Percentiles rank a stretch among this genome's conserved stretches.
Conservation (phyloP, 2,113 vertebrate genomes). For the Atherinomorus stipes region DNA sequence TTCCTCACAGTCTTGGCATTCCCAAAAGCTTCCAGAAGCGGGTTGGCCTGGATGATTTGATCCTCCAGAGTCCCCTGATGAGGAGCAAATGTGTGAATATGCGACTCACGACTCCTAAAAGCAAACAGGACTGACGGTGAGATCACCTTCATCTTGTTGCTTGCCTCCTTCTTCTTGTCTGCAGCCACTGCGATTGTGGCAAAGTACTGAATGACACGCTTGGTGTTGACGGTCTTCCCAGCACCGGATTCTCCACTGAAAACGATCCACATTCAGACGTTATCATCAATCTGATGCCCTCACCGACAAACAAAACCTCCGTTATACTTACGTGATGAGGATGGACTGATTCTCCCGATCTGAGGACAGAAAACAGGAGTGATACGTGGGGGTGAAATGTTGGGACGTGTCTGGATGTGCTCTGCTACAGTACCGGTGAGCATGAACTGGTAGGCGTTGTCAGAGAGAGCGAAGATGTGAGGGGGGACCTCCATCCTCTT, state of each 20-base stretch:
- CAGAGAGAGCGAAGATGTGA: slow-evolving; percentile 91
- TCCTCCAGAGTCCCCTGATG: slow-evolving; percentile 79
- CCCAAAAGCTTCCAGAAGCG: slow-evolving; percentile 80
- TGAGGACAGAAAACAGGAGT: slow-evolving; percentile 41
- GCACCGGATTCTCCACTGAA: slow-evolving; percentile 66
- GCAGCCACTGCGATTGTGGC: slow-evolving; percentile 86
- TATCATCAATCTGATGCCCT: neutral
- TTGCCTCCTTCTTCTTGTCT: slow-evolving; percentile 46
- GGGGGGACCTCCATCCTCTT: slow-evolving; percentile 90
- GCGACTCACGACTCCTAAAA: neutral
- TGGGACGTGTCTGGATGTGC: accelerated
- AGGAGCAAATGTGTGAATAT: neutral
- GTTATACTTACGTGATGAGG: slow-evolving; percentile 83
- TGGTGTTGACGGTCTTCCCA: slow-evolving; percentile 84
- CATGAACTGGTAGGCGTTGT: slow-evolving; percentile 90
- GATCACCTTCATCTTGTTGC: slow-evolving; percentile 55
- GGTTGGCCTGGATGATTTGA: slow-evolving; percentile 81
- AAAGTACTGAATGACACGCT: slow-evolving; percentile 88
- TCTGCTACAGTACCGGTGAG: slow-evolving; percentile 77
- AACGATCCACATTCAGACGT: neutral
- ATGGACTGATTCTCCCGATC: slow-evolving; percentile 87
- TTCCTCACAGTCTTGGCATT: slow-evolving; percentile 83
- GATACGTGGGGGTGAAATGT: neutral
- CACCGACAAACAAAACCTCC: accelerated
- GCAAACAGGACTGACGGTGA: neutral